Base-by-base conservation (phyloP, 2,888 invertebrate species). In the Lasioglossum morio region DNA sequence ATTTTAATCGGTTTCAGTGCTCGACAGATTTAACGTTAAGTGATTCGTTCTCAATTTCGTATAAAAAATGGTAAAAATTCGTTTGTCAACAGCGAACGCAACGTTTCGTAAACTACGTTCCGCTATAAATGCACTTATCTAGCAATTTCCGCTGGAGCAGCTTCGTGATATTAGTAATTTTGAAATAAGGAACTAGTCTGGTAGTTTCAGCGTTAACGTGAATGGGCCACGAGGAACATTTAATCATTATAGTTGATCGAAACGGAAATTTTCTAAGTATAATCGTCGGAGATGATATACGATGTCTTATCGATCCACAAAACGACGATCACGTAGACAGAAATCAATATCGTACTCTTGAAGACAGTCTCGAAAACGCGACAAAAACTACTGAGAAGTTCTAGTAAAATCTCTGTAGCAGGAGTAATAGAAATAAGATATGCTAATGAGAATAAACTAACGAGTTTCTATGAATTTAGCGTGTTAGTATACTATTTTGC, bases 201-300 rank as follows among this genome's bases (percentile, higher is more conserved):
- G 30, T 63, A 63, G 30, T 63, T 63, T 63, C 30, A 30, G 63
- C 30, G 16, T 63, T 63, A 63, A 63, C 27, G 27, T 7, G 16
- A 63, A 63, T 63, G 16, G 30, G 8, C 66, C 66, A 66, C 34
- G 66, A 34, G 34, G 66, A 5, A 23, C 19, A 66, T 19, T 10
- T 66, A 66, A 66, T 66, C 19, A 30, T 30, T 34, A 23, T 34
- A 23, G 66, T 66, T 66, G 34, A 34, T 66, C 66, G 66, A 66
- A 23, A 34, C 66, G 66, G 66, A 66, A 66, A 66, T 66, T 66
- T 66, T 66, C 66, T 66, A 34, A 66, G 34, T 66, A 30, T 19
- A 34, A 30, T 30, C 30, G 19, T 34, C 16, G 34, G 3, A 66
- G 19, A 66, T 19, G 30, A 34, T 34, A 34, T 34, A 8, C 7